Evolutionary conservation across 2,888 invertebrate genomes (phyloP).

Genomic region (Leistus spinibarbis): DNA sequence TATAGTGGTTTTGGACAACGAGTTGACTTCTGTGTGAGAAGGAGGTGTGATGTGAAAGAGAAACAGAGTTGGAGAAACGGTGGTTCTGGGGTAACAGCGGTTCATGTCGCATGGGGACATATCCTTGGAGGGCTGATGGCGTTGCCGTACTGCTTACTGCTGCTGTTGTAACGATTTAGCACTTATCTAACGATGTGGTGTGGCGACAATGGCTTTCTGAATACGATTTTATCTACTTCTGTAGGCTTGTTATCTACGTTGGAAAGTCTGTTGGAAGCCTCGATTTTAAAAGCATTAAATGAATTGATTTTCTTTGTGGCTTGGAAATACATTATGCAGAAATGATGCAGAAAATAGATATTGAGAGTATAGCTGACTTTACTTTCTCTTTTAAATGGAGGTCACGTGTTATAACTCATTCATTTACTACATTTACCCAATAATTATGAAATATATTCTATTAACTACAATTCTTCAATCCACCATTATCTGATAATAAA

Average conservation of each 20-base stretch:
- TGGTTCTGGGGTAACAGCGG: neutral
- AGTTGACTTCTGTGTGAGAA: neutral
- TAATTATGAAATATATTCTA: too few relatives aligned
- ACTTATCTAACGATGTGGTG: slow-evolving; percentile 28
- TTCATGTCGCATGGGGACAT: neutral
- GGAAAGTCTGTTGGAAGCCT: neutral
- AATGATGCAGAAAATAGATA: too few relatives aligned
- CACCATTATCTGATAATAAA: too few relatives aligned
- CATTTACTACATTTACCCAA: too few relatives aligned
- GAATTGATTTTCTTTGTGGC: neutral
- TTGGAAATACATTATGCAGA: too few relatives aligned
- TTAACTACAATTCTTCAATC: too few relatives aligned
- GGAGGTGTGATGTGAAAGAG: neutral
- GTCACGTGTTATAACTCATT: too few relatives aligned
- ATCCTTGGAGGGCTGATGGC: neutral
- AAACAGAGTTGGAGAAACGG: neutral
- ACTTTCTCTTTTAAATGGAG: too few relatives aligned
- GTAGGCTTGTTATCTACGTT: neutral
- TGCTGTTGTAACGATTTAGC: slow-evolving; percentile 19
- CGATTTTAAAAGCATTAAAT: neutral
- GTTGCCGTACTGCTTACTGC: neutral
- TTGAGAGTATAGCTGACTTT: too few relatives aligned
- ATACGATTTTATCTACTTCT: neutral
- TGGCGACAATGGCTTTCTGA: slow-evolving; percentile 17
- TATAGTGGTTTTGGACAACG: neutral